A percentile compares a stretch with the other conserved stretches of the same genome.
Evolutionary conservation across 30 jellyfish, hydroid and myxozoan species (phyloP).

Genomic region (Aurelia aurita complex sp. Pacific): DNA sequence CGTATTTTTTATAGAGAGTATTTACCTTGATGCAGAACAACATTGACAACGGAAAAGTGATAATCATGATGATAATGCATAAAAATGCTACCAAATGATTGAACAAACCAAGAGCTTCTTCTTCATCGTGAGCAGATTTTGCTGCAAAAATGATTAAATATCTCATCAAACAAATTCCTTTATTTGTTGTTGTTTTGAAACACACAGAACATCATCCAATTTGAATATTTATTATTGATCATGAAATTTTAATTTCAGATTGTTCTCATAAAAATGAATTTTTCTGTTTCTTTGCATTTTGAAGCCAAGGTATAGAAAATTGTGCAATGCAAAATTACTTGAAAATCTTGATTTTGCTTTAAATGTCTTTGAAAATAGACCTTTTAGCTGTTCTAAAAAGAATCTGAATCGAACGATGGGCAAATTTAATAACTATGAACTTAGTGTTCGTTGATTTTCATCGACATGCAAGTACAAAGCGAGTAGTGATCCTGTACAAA

Average conservation of each 20-base stretch:
- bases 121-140: slow-evolving; percentile 44
- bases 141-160: slow-evolving; percentile 1
- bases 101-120: slow-evolving; percentile 60
- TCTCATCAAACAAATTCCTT: not conserved
- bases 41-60: slow-evolving; percentile 82
- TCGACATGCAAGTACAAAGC: too few species aligned
- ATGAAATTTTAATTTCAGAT: not conserved
- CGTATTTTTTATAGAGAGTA: too few species aligned
- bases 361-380: too few species aligned
- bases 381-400: too few species aligned
- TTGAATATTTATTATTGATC: not conserved
- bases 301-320: too few species aligned
- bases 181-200: not conserved
- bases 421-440: too few species aligned
- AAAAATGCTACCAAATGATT: slow-evolving; percentile 59
- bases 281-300: not conserved
- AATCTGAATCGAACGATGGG: too few species aligned
- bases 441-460: too few species aligned
- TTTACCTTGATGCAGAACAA: slow-evolving; percentile 76
- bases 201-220: not conserved
- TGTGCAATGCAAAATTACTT: too few species aligned
- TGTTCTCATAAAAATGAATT: not conserved
- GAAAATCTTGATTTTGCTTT: too few species aligned
- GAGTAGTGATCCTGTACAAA: too few species aligned
- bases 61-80: slow-evolving; percentile 47